These are phyloP conservation scores for Cataglyphis hispanica DNA, from an alignment of 1,140 invertebrate species.

Conservation along the genomic window DNA sequence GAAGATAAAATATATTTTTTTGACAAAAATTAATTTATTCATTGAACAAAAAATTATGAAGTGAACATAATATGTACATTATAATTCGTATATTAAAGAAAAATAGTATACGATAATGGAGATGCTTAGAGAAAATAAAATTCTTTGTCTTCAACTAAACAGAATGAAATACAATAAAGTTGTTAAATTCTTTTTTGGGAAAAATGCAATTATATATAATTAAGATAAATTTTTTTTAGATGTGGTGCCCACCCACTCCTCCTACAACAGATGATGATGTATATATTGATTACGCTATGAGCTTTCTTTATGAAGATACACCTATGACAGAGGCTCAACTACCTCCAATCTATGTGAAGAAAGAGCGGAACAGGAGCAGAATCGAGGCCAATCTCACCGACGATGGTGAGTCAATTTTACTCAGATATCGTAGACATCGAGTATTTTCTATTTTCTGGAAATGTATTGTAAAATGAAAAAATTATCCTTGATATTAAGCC, in stretches of 20 bases:
- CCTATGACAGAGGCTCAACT: constrained; percentile 94
- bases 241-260: constrained; percentile 98
- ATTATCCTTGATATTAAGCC: no score
- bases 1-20: no score
- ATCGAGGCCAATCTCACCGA: constrained; percentile 88
- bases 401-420: constrained; percentile 79
- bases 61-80: neutral
- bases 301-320: constrained; percentile 94
- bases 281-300: constrained; percentile 94
- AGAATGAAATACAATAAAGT: neutral
- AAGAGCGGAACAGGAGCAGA: constrained; percentile 92
- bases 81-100: neutral
- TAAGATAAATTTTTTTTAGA: constrained; percentile 87
- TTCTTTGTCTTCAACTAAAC: neutral
- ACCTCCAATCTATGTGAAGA: constrained; percentile 94
- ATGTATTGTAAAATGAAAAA: no score
- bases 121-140: neutral
- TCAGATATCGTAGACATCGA: neutral
- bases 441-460: no score
- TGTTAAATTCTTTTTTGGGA: neutral
- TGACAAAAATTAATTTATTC: neutral
- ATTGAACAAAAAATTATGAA: neutral
- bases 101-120: neutral
- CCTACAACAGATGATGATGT: constrained; percentile 96
- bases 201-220: neutral